Evolutionary conservation across 2,888 invertebrate species (phyloP).

Genomic region (Bursaphelenchus okinawaensis): DNA sequence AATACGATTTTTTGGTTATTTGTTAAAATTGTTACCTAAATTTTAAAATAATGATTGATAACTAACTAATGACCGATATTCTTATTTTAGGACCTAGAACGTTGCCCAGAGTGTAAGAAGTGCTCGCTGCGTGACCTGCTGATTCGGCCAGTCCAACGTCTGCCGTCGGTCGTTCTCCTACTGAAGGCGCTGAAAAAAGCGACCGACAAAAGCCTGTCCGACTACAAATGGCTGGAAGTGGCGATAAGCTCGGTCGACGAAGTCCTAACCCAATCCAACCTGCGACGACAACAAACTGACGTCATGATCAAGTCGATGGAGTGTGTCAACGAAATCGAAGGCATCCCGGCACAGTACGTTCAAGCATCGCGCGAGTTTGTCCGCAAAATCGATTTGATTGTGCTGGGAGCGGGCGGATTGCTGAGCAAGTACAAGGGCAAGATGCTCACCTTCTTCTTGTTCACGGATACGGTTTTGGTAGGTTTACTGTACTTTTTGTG

Average conservation of each 20-base stretch:
- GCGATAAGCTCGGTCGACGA: constrained; percentile 81
- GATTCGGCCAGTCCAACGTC: constrained; percentile 92
- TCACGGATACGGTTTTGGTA: constrained; percentile 89
- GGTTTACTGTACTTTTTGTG: constrained; percentile 20
- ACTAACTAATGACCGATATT: no score
- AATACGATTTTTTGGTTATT: not conserved
- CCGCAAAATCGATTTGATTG: constrained; percentile 23
- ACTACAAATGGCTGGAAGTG: constrained; percentile 65
- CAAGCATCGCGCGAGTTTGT: constrained; percentile 17
- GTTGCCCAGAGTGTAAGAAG: constrained; percentile 85
- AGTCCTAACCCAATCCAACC: constrained; percentile 89
- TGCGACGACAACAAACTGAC: constrained; percentile 92
- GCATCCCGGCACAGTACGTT: constrained; percentile 71
- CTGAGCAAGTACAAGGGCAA: constrained; percentile 71
- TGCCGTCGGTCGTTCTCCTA: constrained; percentile 89
- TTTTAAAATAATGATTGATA: constrained; percentile 3
- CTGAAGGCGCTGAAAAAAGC: constrained; percentile 90
- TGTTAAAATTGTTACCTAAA: not conserved
- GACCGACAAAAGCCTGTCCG: constrained; percentile 79
- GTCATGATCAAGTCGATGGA: constrained; percentile 91
- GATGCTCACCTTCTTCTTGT: constrained; percentile 80
- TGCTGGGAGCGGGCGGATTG: constrained; percentile 27
- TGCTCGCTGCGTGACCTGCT: constrained; percentile 90
- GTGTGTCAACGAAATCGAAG: constrained; percentile 94
- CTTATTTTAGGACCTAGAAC: constrained; percentile 59